Percentiles rank a stretch among this genome's conserved stretches.
Conservation (phyloP, 2,888 invertebrate species). For the Drosophila crucigera region DNA sequence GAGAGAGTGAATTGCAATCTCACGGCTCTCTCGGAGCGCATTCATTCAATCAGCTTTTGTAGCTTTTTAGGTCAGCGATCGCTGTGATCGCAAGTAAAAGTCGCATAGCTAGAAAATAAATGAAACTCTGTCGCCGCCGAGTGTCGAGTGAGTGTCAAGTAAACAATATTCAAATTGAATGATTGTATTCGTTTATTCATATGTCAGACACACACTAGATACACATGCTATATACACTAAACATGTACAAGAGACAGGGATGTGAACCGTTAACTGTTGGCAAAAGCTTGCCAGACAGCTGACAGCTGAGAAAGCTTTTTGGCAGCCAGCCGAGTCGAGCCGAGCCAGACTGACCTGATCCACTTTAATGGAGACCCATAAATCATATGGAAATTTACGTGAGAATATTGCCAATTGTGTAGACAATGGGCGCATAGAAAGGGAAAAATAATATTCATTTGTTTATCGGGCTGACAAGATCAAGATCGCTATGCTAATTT, state of each 20-base stretch:
- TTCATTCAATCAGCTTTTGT: conserved; percentile 74
- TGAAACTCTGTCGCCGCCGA: conserved; percentile 37
- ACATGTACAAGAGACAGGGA: conserved; percentile 25
- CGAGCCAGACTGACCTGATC: conserved; percentile 61
- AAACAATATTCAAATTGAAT: conserved; percentile 73
- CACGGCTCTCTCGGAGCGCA: conserved; percentile 48
- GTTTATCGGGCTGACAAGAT: conserved; percentile 57
- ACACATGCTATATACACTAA: conserved; percentile 3
- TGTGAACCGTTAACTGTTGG: conserved; percentile 56
- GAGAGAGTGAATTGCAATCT: conserved; percentile 32
- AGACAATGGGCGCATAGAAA: conserved; percentile 55
- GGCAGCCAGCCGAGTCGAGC: conserved; percentile 47
- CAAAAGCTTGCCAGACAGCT: conserved; percentile 51
- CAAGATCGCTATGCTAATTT: conserved; percentile 62
- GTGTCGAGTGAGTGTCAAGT: conserved; percentile 57
- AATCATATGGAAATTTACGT: conserved; percentile 77
- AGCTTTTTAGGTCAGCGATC: conserved; percentile 76
- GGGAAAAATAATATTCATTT: conserved; percentile 56
- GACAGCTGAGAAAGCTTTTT: conserved; percentile 63
- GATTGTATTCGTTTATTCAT: conserved; percentile 29
- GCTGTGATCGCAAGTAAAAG: conserved; percentile 68
- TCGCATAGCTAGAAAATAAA: conserved; percentile 69
- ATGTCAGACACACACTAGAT: conserved; percentile 6
- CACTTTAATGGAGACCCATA: conserved; percentile 65
- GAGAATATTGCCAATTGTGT: conserved; percentile 59